Base-by-base conservation (phyloP, 2,113 vertebrate genomes). In the Daubentonia madagascariensis region DNA sequence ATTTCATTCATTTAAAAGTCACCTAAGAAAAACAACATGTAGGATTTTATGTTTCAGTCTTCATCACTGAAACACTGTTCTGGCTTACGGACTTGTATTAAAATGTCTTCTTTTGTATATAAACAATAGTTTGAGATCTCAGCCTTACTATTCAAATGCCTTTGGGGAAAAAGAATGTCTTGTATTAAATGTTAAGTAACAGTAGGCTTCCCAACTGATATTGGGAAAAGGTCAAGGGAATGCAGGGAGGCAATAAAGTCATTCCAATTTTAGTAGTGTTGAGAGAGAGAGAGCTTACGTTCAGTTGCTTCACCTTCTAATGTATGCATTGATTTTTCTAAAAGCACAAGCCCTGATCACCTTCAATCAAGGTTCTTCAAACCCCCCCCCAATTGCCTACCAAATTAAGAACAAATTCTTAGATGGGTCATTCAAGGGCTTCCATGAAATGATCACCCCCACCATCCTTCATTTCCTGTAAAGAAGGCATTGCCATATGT, bases 321-420 rank as follows among this genome's bases (percentile, higher is more conserved):
- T 92, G 95, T 92, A 78, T 92, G 84, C 97, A 98, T 97, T 96
- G 97, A 98, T 98, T 98, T 97, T 98, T 97, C 97, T 97, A 96
- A 97, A 97, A 98, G 97, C 90, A 90, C 94, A 61, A 37, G 67
- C 80, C 94, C 96, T 96, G 87, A 96, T 97, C 97, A 96, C 97
- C 97, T 97, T 98, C 97, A 59, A 81, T 96, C 94, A 96, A 96
- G 96, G 92, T 97, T 96, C 97, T 96, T 96, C 90, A 90, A 80
- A 94, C 73, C 50, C 73, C 83, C 78, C 78, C 73, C 79, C 12
- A 37, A 65, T 8, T 94, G 79, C 88, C 78, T 87, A 94, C 84
- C 86, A 90, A 96, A 97, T 92, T 92, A 95, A 96, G 87, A 97
- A 80, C 54, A 75, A 89, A 96, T 59, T 89, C 61, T 72, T 88